Conservation (phyloP, 2,888 invertebrate genomes). For the Macrophya annulata region DNA sequence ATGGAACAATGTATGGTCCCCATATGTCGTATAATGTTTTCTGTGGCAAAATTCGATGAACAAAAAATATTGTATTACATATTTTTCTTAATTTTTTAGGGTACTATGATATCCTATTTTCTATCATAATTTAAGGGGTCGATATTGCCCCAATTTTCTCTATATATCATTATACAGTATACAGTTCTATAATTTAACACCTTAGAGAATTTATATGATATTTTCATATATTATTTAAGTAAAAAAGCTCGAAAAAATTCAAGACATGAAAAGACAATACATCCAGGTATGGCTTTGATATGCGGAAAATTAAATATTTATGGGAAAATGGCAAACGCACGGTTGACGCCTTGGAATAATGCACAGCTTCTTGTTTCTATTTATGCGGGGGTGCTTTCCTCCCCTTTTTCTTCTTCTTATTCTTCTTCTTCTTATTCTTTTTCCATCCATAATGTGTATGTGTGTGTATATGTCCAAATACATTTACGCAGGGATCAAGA, state of each 20-base stretch:
- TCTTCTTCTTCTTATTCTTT: background rate
- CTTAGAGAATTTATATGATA: background rate
- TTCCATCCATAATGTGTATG: background rate
- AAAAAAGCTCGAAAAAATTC: background rate
- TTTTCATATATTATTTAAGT: background rate
- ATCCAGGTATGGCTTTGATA: constrained; percentile 4
- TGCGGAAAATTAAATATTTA: constrained; percentile 32
- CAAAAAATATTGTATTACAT: too few species aligned
- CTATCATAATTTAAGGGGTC: too few species aligned
- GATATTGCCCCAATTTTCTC: too few species aligned
- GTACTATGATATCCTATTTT: too few species aligned
- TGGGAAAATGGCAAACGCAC: constrained; percentile 2
- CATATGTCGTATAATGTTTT: too few species aligned
- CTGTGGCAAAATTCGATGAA: too few species aligned
- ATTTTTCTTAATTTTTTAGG: too few species aligned
- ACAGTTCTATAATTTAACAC: background rate
- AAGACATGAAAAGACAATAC: constrained; percentile 17
- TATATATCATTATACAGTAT: background rate
- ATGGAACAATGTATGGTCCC: too few species aligned
- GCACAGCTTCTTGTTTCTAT: background rate
- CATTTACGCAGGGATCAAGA: background rate
- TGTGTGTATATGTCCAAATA: background rate
- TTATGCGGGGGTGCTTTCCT: background rate
- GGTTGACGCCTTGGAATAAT: constrained; percentile 22
- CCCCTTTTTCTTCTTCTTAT: background rate